Evolutionary conservation across 1,140 invertebrate species (phyloP), one percentile per base, ranked within the genome.

Genomic region (Pseudomyrmex gracilis): DNA sequence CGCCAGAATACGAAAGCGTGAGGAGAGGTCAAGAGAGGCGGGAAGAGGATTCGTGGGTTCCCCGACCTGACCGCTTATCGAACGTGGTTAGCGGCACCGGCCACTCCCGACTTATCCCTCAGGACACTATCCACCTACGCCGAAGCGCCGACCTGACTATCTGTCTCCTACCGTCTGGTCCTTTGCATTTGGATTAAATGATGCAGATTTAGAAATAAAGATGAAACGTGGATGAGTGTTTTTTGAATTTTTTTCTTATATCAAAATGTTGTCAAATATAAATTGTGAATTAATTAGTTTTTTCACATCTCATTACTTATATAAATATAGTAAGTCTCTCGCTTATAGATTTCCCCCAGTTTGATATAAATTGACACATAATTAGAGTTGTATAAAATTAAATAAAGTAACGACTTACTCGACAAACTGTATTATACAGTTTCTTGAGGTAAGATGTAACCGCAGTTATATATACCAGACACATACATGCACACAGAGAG

Each of bases 101-200:
- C 85, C 87, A 82, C 87, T 89, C 87, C 78, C 87, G 87, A 87
- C 86, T 89, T 89, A 89, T 89, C 88, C 88, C 87, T 66, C 47
- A 88, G 87, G 87, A 89, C 87, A 63, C 34, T 82, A 83, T 77
- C 77, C 86, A 80, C 71, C 83, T 43, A 57, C 64, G 83, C 70
- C 82, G 55, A 86, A 78, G 86, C 83, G 86, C 83, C 73, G 58
- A 76, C 82, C 83, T 74, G 86, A 87, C 86, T 87, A 87, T 87
- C 85, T 84, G 76, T 71, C 66, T 71, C 66, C 76, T 47, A 15
- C 51, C 74, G 64, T 70, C 76, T 57, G 76, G 66, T 12, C 76
- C 76, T 80, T 80, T 80, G 66, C 76, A 80, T 80, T 80, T 70
- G 76, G 55, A 80, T 80, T 71, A 80, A 66, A 80, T 80, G 66